These are phyloP conservation scores for Leucophenga varia DNA, from an alignment of 1,140 invertebrate genomes.

Conservation along the genomic window DNA sequence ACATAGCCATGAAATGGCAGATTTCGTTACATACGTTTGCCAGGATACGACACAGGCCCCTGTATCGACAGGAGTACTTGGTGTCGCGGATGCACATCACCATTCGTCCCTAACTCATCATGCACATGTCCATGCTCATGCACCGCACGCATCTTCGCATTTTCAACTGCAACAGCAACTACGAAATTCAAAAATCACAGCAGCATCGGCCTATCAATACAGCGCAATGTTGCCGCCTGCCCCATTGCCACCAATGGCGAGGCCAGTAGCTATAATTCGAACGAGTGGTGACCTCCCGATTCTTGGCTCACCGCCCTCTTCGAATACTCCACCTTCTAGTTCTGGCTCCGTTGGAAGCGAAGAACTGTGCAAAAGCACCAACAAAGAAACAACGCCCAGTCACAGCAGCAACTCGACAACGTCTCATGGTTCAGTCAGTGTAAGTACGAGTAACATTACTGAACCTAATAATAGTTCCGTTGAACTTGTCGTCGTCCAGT, in stretches of 20 bases:
- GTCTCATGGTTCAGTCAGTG: too few species aligned
- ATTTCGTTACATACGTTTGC: constrained; percentile 95
- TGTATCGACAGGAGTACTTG: constrained; percentile 12
- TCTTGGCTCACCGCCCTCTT: constrained; percentile 62
- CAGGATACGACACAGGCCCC: constrained; percentile 69
- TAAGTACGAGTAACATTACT: too few species aligned
- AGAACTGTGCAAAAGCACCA: not conserved
- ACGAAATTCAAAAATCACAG: constrained; percentile 32
- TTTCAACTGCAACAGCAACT: constrained; percentile 44
- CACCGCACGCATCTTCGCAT: constrained; percentile 24
- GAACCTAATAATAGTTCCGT: too few species aligned
- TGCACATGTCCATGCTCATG: not conserved
- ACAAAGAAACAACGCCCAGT: constrained; percentile 9
- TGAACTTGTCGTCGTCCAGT: too few species aligned
- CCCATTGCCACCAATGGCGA: constrained; percentile 93
- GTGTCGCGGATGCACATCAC: constrained; percentile 18
- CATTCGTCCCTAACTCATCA: constrained; percentile 20
- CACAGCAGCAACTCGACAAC: too few species aligned
- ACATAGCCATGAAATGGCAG: constrained; percentile 83
- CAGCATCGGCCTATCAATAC: constrained; percentile 70
- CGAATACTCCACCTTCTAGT: constrained; percentile 22
- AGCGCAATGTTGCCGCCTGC: constrained; percentile 90
- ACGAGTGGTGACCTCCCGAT: constrained; percentile 72
- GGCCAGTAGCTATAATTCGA: constrained; percentile 92
- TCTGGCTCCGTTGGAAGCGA: not conserved